Evolutionary conservation across 2,888 invertebrate species (phyloP), one percentile per base, ranked within the genome.

Genomic region (Brachyopa scutellaris): DNA sequence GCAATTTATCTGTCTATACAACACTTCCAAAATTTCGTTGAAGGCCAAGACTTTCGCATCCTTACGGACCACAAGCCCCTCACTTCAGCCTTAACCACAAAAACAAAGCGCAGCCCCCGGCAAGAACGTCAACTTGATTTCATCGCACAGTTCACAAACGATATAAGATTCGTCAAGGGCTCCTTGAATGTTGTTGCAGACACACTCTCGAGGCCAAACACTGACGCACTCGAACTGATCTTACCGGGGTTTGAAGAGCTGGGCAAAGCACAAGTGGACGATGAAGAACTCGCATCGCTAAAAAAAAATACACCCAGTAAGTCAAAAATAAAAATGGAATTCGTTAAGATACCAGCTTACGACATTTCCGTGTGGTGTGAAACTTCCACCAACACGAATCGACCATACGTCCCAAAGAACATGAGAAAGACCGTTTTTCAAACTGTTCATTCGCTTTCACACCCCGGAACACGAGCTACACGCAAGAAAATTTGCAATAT

Each of bases 111-210:
- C 1, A 87, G 88, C 1, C 89, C 88, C 0, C 53, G 88, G 6
- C 88, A 89, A 61, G 84, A 85, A 7, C 73, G 88, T 0, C 86
- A 89, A 5, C 79, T 90, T 0, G 87, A 88, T 51, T 87, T 80
- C 17, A 88, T 84, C 11, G 26, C 74, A 4, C 69, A 80, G 29
- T 74, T 80, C 29, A 61, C 69, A 0, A 69, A 13, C 42, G 55
- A 42, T 23, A 64, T 70, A 0, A 55, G 62, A 26, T 47, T 23
- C 7, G 13, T 67, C 19, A 59, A 70, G 19, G 55, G 33, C 1
- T 42, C 67, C 1, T 23, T 51, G 0, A 64, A 64, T 9, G 29
- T 67, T 1, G 66, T 55, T 0, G 66, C 66, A 11, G 66, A 67
- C 13, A 38, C 0, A 1, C 33, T 53, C 2, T 53, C 53, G 1